Evolutionary conservation across 2,113 vertebrate species (phyloP).

Genomic region (Paraplagusia blochii): DNA sequence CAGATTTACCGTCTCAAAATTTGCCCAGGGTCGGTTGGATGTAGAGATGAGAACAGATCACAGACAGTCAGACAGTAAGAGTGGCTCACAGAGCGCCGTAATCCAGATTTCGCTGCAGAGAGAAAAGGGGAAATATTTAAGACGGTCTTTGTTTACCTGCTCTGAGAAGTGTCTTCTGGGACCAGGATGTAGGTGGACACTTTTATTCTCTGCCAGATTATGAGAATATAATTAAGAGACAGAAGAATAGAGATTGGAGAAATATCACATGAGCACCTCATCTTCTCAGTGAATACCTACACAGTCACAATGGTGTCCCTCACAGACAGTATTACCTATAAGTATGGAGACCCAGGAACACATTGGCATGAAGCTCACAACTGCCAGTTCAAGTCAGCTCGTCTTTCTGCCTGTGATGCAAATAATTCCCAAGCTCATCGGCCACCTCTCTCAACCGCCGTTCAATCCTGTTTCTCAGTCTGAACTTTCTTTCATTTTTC

Average conservation of each 20-base stretch:
- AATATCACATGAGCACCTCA: conserved; percentile 47
- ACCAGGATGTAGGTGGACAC: conserved; percentile 29
- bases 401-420: too few species aligned
- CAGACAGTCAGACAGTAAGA: conserved; percentile 55
- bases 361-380: too few species aligned
- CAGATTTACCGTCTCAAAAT: conserved; percentile 69
- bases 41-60: conserved; percentile 56
- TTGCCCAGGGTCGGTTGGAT: conserved; percentile 61
- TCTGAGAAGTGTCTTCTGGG: conserved; percentile 51
- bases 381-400: too few species aligned
- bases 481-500: conserved; percentile 25
- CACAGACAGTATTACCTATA: too few species aligned
- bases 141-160: conserved; percentile 66
- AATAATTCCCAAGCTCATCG: too few species aligned
- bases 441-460: conserved; percentile 29
- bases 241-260: conserved; percentile 59
- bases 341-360: too few species aligned
- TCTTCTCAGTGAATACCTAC: too few species aligned
- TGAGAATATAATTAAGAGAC: conserved; percentile 71
- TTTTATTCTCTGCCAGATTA: conserved; percentile 57
- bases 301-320: too few species aligned
- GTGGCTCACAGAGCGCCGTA: conserved; percentile 52
- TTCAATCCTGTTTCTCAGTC: conserved; percentile 41
- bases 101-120: conserved; percentile 67
- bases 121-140: conserved; percentile 71